These are phyloP conservation scores for Hybos culiciformis DNA, from an alignment of 2,888 invertebrate species.

Conservation along the genomic window DNA sequence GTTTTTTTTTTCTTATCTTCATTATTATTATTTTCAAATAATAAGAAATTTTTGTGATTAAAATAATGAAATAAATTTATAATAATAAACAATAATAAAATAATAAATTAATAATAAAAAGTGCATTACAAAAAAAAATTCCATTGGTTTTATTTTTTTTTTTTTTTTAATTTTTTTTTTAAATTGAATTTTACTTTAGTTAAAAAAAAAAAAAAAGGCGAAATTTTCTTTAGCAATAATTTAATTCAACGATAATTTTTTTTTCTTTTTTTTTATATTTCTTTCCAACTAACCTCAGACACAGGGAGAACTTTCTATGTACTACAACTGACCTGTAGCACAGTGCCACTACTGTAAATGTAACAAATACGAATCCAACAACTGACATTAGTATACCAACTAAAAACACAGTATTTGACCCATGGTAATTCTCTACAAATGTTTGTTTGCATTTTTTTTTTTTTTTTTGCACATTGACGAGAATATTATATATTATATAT, in stretches of 20 bases:
- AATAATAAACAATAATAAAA: too few species aligned
- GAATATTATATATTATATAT: conserved; percentile 1
- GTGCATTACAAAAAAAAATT: too few species aligned
- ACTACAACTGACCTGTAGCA: conserved; percentile 99
- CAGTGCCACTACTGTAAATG: conserved; percentile 97
- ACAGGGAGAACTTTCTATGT: conserved; percentile 97
- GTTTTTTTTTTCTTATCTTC: too few species aligned
- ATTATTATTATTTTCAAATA: too few species aligned
- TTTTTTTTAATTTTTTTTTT: conserved; percentile 3
- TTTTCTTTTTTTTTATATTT: conserved; percentile 41
- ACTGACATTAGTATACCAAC: conserved; percentile 96
- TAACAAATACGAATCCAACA: conserved; percentile 97
- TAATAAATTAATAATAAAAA: too few species aligned
- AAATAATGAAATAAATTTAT: too few species aligned
- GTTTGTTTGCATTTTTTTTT: conserved; percentile 1
- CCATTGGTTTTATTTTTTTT: not conserved
- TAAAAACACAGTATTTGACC: conserved; percentile 94
- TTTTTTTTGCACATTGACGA: not conserved
- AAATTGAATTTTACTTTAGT: conserved; percentile 1
- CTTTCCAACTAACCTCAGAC: conserved; percentile 95
- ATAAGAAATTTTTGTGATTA: too few species aligned
- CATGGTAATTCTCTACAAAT: conserved; percentile 83
- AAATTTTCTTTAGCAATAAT: conserved; percentile 13
- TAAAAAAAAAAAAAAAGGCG: too few species aligned
- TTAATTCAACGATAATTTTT: conserved; percentile 15